Evolutionary conservation across 2,888 invertebrate species (phyloP).

Genomic region (Drosophila aldrichi): DNA sequence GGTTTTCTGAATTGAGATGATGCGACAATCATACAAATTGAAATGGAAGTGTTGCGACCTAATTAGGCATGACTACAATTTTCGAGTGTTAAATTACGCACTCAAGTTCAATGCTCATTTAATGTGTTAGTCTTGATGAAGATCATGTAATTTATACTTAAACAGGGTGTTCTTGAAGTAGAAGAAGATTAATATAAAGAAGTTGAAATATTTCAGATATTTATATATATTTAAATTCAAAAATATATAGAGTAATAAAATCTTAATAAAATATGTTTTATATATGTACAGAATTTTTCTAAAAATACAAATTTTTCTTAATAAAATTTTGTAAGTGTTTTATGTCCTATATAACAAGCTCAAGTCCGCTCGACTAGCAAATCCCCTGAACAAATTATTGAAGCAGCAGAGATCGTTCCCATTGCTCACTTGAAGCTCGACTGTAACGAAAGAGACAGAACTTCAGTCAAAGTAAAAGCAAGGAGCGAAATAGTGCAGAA

Average conservation of each 20-base stretch:
- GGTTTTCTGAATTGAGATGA: conserved; percentile 2
- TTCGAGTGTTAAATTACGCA: neutral
- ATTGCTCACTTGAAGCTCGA: too few relatives aligned
- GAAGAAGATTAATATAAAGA: neutral
- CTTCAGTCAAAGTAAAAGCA: too few relatives aligned
- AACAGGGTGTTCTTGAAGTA: neutral
- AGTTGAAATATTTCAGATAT: neutral
- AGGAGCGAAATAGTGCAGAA: too few relatives aligned
- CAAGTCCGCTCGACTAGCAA: too few relatives aligned
- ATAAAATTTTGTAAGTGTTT: neutral
- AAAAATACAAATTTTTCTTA: neutral
- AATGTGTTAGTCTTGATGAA: conserved; percentile 8
- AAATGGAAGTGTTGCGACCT: conserved; percentile 16
- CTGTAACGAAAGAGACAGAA: too few relatives aligned
- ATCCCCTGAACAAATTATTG: too few relatives aligned
- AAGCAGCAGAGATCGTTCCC: too few relatives aligned
- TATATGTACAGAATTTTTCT: too few relatives aligned
- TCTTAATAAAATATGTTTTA: too few relatives aligned
- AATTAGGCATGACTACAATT: conserved; percentile 27
- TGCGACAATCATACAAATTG: conserved; percentile 17
- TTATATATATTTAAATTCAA: neutral
- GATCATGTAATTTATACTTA: conserved; percentile 11
- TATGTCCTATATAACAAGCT: too few relatives aligned
- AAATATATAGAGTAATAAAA: neutral
- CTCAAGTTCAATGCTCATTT: conserved; percentile 29